Conservation (phyloP, 2,797 vertebrate genomes). For the Acipenser transmontanus region DNA sequence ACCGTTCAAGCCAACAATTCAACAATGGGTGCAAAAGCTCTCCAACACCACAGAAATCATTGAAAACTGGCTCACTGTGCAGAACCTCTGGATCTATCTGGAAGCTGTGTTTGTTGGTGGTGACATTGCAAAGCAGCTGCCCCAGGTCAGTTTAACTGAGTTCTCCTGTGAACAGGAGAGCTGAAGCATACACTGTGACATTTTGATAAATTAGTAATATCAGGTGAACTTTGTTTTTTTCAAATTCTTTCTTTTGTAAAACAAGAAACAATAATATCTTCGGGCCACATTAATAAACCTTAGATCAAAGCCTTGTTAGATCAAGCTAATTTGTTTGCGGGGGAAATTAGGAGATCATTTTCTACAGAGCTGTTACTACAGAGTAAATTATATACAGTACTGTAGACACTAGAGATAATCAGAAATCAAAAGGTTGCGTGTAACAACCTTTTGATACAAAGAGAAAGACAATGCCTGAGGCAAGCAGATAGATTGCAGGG, state of each 20-base stretch:
- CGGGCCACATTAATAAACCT: neutral
- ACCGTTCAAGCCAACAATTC: slow-evolving; percentile 65
- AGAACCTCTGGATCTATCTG: slow-evolving; percentile 83
- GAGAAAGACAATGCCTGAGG: too few relatives aligned
- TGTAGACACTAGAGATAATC: too few relatives aligned
- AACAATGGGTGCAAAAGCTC: slow-evolving; percentile 74
- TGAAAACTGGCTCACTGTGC: slow-evolving; percentile 74
- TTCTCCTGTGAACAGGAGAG: neutral
- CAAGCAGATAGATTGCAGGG: too few relatives aligned
- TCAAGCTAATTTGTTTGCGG: neutral
- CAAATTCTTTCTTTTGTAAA: neutral
- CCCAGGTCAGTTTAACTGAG: slow-evolving; percentile 52
- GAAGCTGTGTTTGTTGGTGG: slow-evolving; percentile 82
- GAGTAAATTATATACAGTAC: too few relatives aligned
- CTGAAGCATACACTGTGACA: too few relatives aligned
- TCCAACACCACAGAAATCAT: slow-evolving; percentile 72
- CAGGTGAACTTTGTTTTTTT: neutral
- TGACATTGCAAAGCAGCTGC: slow-evolving; percentile 79
- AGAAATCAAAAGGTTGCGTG: too few relatives aligned
- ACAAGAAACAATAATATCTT: neutral
- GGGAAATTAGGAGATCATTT: too few relatives aligned
- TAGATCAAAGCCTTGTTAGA: neutral
- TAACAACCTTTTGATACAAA: too few relatives aligned
- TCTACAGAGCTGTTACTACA: too few relatives aligned
- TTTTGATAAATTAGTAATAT: neutral